A percentile compares a stretch with the other conserved stretches of the same genome.
phyloP scores from a whole-genome alignment of 30 jellyfish, hydroid and myxozoan genomes.

The Calvadosia cruxmelitensis region DNA sequence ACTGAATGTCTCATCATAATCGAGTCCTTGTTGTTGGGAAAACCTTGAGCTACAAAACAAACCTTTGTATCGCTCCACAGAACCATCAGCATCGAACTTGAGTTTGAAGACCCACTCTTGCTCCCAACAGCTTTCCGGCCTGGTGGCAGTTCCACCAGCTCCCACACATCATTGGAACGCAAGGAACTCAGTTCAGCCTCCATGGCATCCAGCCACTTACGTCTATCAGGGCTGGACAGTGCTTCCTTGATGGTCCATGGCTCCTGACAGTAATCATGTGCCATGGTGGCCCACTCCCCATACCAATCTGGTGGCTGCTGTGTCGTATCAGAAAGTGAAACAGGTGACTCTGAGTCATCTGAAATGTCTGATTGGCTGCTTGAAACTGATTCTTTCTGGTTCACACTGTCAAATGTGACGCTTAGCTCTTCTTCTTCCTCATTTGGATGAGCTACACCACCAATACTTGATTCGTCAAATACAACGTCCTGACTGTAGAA shows the following conservation, averaged over 20 bases:
- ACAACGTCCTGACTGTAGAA: slow-evolving; percentile 13
- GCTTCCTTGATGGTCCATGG: slow-evolving; percentile 14
- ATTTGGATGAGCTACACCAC: no score
- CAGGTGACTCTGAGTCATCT: not conserved
- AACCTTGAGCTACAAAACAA: slow-evolving; percentile 7
- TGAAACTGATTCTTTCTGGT: not conserved
- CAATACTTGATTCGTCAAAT: not conserved
- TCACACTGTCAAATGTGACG: not conserved
- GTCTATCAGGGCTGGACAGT: slow-evolving; percentile 3
- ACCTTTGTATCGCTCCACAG: no score
- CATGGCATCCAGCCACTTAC: slow-evolving; percentile 23
- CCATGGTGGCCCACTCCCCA: slow-evolving; percentile 28
- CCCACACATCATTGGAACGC: slow-evolving; percentile 33
- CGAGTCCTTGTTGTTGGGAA: slow-evolving; percentile 8
- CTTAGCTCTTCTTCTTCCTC: not conserved
- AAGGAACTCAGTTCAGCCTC: slow-evolving; percentile 30
- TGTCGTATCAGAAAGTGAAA: not conserved
- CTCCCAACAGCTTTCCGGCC: slow-evolving; percentile 18
- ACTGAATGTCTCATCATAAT: slow-evolving; percentile 1
- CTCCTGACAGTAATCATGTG: no score
- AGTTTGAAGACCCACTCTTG: no score
- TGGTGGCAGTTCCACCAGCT: slow-evolving; percentile 17
- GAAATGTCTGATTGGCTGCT: not conserved
- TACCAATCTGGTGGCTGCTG: slow-evolving; percentile 14
- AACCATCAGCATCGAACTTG: no score